A percentile compares a stretch with the other conserved stretches of the same genome.
phyloP scores from a whole-genome alignment of 2,888 invertebrate species.

The Chrysodeixis includens region DNA sequence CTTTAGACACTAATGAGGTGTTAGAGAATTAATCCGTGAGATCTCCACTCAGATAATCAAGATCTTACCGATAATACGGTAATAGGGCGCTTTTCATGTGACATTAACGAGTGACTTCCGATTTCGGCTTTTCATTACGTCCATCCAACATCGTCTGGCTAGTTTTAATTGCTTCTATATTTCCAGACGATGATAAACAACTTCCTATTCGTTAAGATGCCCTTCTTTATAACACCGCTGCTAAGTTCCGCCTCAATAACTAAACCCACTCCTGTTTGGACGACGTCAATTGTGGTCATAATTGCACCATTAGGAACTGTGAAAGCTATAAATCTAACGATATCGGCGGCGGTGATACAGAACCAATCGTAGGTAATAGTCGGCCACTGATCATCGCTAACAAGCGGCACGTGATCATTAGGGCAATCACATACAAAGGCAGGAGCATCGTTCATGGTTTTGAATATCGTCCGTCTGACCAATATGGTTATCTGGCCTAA shows the following conservation, averaged over 20 bases:
- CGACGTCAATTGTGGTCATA: slow-evolving; percentile 72
- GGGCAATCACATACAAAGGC: slow-evolving; percentile 81
- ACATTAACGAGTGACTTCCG: slow-evolving; percentile 80
- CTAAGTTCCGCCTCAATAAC: slow-evolving; percentile 45
- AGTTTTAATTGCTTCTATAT: slow-evolving; percentile 66
- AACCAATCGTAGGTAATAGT: slow-evolving; percentile 80
- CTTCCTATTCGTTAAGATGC: slow-evolving; percentile 61
- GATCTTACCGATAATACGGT: slow-evolving; percentile 75
- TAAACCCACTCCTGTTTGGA: slow-evolving; percentile 59
- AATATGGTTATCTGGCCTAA: slow-evolving; percentile 86
- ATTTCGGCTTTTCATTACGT: slow-evolving; percentile 67
- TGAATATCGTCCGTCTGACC: slow-evolving; percentile 80
- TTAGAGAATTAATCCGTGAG: slow-evolving; percentile 83
- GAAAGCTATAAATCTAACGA: slow-evolving; percentile 82
- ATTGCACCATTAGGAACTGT: slow-evolving; percentile 80
- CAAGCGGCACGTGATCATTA: slow-evolving; percentile 87
- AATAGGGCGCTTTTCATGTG: slow-evolving; percentile 68
- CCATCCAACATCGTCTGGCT: slow-evolving; percentile 52
- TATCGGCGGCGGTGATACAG: slow-evolving; percentile 73
- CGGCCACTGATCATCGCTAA: slow-evolving; percentile 82
- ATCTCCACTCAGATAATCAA: slow-evolving; percentile 77
- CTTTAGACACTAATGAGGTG: slow-evolving; percentile 85
- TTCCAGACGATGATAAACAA: slow-evolving; percentile 63
- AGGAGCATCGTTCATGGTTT: slow-evolving; percentile 69
- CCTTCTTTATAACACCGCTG: slow-evolving; percentile 48